Evolutionary conservation across 2,113 vertebrate genomes (phyloP).

Genomic region (Pelusios castaneus): DNA sequence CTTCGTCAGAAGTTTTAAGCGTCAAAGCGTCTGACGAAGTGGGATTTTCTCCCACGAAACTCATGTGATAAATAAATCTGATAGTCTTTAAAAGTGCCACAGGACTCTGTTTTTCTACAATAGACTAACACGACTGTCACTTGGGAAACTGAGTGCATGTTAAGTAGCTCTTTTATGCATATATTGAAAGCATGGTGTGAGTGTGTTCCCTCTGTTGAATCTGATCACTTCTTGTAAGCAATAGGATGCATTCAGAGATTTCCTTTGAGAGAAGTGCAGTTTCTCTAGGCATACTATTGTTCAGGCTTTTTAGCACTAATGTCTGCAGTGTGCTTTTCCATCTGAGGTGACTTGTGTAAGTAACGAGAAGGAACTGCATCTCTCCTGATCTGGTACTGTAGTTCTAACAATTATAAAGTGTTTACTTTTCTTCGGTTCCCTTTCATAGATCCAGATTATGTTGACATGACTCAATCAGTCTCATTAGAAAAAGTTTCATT

Average conservation of each 20-base stretch:
- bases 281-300: not conserved
- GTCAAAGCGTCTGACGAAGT: too few relatives aligned
- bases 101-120: too few relatives aligned
- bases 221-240: not conserved
- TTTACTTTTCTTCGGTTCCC: not conserved
- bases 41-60: too few relatives aligned
- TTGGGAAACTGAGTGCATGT: too few relatives aligned
- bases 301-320: not conserved
- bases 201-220: not conserved
- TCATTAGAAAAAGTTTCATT: not conserved
- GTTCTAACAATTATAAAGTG: not conserved
- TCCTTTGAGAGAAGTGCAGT: not conserved
- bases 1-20: too few relatives aligned
- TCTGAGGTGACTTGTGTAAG: not conserved
- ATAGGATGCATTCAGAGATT: not conserved
- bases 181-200: too few relatives aligned
- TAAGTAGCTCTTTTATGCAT: not conserved
- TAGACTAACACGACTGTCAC: too few relatives aligned
- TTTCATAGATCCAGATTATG: not conserved
- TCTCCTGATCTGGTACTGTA: not conserved
- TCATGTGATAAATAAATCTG: too few relatives aligned
- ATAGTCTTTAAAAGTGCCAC: too few relatives aligned
- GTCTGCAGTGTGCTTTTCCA: not conserved
- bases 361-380: not conserved
- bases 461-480: not conserved